These are phyloP conservation scores for Heteractis magnifica DNA, from an alignment of 92 coral and sea anemone genomes.

Conservation along the genomic window DNA sequence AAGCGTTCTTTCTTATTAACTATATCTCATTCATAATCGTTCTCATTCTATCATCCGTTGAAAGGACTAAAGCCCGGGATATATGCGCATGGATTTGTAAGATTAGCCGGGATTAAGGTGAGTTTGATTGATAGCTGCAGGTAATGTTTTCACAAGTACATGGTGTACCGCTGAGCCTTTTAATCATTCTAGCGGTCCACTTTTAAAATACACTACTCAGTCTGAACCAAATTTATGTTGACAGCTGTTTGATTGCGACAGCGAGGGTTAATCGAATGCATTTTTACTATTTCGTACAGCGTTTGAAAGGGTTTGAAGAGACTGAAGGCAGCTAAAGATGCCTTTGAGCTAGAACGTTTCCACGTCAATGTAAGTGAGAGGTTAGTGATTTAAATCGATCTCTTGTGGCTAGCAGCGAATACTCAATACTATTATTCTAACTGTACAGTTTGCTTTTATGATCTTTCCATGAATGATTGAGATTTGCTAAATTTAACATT, in stretches of 20 bases:
- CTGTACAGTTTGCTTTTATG: neutral
- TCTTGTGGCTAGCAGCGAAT: neutral
- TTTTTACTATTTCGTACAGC: neutral
- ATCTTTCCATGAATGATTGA: neutral
- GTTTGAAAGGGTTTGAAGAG: neutral
- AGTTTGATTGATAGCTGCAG: neutral
- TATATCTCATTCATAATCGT: neutral
- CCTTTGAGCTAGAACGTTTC: neutral
- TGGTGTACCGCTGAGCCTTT: neutral
- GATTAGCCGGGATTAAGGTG: neutral
- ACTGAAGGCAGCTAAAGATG: too few species aligned
- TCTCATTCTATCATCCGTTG: neutral
- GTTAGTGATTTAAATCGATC: neutral
- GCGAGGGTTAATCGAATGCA: neutral
- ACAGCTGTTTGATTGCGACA: neutral
- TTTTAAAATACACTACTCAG: neutral
- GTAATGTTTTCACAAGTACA: neutral
- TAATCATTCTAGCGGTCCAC: neutral
- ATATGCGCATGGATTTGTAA: neutral
- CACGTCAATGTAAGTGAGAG: neutral
- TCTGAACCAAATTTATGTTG: neutral
- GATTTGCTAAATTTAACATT: neutral
- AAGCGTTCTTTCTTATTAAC: neutral
- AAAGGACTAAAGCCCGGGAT: neutral
- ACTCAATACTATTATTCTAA: neutral